Evolutionary conservation across 2,113 vertebrate genomes (phyloP), one percentile per base, ranked within the genome.

Genomic region (Dasypus novemcinctus): DNA sequence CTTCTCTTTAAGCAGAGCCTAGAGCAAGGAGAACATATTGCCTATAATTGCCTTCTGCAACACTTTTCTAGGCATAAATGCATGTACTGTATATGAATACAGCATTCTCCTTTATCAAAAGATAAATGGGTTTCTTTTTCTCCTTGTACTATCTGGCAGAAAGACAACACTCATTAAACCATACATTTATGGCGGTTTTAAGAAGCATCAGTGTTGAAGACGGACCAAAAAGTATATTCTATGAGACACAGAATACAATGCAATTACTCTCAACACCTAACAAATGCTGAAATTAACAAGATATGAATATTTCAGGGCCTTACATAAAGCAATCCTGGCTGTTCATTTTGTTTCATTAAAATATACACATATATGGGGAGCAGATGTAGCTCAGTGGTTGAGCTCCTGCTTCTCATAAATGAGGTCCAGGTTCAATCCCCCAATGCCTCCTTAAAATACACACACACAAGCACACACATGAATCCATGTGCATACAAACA

Each of bases 151-250:
- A 80, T 88, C 31, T 83, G 91, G 18, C 66, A 94, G 64, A 79
- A 83, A 81, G 61, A 90, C 25, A 89, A 54, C 10, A 96, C 52
- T 96, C 69, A 89, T 84, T 92, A 74, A 81, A 93, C 71, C 68
- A 27, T 87, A 76, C 87, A 81, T 64, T 93, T 94, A 90, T 74
- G 49, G n/a, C n/a, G 17, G 66, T 87, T 97, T 93, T 80, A 90
- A 54, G 31, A 94, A 85, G 10, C 33, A 57, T 49, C 84, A 95
- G 1, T 27, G 20, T n/a, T n/a, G 4, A 92, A 38, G 21, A 36
- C 54, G 25, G 7, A 81, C 33, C 46, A 31, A 78, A 96, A 90
- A 80, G 38, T 20, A 95, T 64, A 80, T 63, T 90, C 52, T 84
- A 5, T 57, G 29, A 96, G 31, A 87, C 57, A 92, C 81, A 85